Percentiles rank a stretch among this genome's conserved stretches.
phyloP scores from a whole-genome alignment of 2,113 vertebrate genomes.

The Myodes glareolus region DNA sequence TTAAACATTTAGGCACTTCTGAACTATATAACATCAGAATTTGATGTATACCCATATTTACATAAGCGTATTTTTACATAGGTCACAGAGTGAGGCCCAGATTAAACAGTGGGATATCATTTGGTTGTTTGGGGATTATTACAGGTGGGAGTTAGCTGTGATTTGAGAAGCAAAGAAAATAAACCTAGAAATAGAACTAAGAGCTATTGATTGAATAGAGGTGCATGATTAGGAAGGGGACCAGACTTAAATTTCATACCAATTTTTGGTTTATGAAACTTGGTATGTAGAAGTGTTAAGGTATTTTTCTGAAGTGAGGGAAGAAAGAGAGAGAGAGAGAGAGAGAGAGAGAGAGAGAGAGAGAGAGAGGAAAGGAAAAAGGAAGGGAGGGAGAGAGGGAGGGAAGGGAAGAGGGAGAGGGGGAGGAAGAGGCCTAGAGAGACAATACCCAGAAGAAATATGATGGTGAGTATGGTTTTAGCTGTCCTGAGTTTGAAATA shows the following conservation, averaged over 20 bases:
- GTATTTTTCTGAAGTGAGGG: not conserved
- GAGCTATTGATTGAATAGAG: not conserved
- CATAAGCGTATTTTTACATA: not conserved
- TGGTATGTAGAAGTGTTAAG: not conserved
- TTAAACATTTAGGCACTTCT: not conserved
- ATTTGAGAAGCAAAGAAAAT: not conserved
- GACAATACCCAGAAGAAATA: not conserved
- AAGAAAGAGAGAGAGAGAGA: not conserved
- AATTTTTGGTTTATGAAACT: not conserved
- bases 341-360: too few species aligned
- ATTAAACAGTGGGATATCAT: not conserved
- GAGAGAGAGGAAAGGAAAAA: accelerated
- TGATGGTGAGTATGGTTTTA: not conserved
- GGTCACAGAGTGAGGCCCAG: not conserved
- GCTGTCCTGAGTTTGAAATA: not conserved
- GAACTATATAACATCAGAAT: not conserved
- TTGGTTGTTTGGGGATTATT: not conserved
- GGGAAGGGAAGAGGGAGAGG: not conserved
- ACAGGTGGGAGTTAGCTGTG: not conserved
- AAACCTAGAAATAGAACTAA: not conserved
- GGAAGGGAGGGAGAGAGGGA: too few species aligned
- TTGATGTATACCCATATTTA: not conserved
- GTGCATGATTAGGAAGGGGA: not conserved
- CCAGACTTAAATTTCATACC: not conserved
- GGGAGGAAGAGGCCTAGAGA: too few species aligned